phyloP scores from a whole-genome alignment of 2,797 vertebrate genomes.

The Enteromius trimaculatus region DNA sequence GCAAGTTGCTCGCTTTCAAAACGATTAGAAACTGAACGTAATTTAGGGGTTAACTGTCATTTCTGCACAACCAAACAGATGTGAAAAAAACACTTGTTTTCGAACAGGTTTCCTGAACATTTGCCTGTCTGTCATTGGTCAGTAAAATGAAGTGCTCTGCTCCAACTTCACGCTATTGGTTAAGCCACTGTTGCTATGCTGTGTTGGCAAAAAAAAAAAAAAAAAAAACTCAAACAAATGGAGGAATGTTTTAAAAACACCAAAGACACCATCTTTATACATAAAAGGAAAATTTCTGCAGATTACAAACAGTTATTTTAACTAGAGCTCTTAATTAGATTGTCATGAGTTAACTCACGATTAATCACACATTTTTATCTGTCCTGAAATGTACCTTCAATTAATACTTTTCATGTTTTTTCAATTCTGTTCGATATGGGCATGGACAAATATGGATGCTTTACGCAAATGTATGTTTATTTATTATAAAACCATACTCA shows the following conservation, averaged over 20 bases:
- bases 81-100: neutral
- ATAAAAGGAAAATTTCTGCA: neutral
- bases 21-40: neutral
- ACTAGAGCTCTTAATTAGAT: too few species aligned
- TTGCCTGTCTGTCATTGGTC: constrained; percentile 1
- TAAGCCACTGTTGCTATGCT: neutral
- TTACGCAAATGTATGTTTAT: too few species aligned
- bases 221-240: neutral
- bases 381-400: too few species aligned
- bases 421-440: too few species aligned
- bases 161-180: neutral
- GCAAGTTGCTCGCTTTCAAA: neutral
- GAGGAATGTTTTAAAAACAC: neutral
- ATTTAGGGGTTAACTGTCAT: neutral
- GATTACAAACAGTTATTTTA: neutral
- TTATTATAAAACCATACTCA: too few species aligned
- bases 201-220: neutral
- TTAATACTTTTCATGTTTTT: too few species aligned
- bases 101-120: neutral
- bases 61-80: neutral
- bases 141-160: neutral
- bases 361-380: too few species aligned
- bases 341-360: too few species aligned
- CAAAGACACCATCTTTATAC: neutral
- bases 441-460: too few species aligned